Conservation (phyloP, 2,797 vertebrate genomes). For the Scomberomorus guttatus region DNA sequence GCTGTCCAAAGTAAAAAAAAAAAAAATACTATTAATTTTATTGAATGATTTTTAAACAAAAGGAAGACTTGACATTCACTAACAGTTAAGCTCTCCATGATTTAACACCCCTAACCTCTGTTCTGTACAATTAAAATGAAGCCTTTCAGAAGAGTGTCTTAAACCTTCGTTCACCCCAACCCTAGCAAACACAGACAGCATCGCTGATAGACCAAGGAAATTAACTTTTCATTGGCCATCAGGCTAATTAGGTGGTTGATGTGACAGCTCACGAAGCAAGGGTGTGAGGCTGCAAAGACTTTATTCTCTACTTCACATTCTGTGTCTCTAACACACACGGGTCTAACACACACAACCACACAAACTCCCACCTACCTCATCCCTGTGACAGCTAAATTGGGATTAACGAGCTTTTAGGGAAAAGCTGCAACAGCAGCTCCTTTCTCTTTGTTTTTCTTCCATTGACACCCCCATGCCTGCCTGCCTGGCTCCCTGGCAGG, state of each 20-base stretch:
- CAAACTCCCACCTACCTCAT: slow-evolving; percentile 61
- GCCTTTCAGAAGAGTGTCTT: slow-evolving; percentile 19
- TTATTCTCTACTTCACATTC: slow-evolving; percentile 43
- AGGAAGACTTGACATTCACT: slow-evolving; percentile 24
- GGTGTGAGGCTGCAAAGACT: slow-evolving; percentile 36
- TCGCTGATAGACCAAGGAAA: slow-evolving; percentile 41
- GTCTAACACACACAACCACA: slow-evolving; percentile 17
- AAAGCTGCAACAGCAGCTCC: slow-evolving; percentile 68
- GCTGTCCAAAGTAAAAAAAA: too few species aligned
- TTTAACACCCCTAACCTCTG: slow-evolving; percentile 39
- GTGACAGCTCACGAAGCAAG: slow-evolving; percentile 59
- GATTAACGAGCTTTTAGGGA: slow-evolving; percentile 78
- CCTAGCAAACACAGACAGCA: slow-evolving; percentile 29
- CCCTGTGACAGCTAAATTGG: slow-evolving; percentile 77
- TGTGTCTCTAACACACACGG: slow-evolving; percentile 3
- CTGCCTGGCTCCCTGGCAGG: slow-evolving; percentile 36
- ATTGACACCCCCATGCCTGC: slow-evolving; percentile 58
- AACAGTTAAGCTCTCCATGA: slow-evolving; percentile 14
- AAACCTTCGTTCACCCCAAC: slow-evolving; percentile 29
- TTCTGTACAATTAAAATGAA: slow-evolving; percentile 29
- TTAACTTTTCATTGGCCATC: slow-evolving; percentile 70
- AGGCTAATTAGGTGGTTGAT: slow-evolving; percentile 69
- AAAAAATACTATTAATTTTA: too few species aligned
- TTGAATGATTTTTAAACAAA: not conserved
- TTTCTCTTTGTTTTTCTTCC: slow-evolving; percentile 71